Conservation (phyloP, 2,888 invertebrate species). For the Melinaea menophilus region DNA sequence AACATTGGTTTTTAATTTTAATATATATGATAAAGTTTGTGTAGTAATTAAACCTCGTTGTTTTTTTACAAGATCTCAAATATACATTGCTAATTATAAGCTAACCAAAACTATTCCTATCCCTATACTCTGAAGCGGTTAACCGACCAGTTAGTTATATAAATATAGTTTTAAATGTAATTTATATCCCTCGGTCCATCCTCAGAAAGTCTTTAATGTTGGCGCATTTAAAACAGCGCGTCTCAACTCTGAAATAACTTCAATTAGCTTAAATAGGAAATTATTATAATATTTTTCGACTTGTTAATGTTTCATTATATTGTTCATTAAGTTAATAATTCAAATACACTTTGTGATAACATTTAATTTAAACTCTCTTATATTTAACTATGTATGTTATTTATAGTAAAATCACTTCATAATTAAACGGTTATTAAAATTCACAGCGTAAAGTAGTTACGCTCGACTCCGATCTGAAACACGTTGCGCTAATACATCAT, state of each 20-base stretch:
- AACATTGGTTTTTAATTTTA: too few species aligned
- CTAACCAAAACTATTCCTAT: not conserved
- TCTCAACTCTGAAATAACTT: not conserved
- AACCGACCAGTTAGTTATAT: not conserved
- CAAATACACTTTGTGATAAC: not conserved
- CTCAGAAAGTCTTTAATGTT: not conserved
- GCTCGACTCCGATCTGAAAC: slow-evolving; percentile 29
- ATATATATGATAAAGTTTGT: not conserved
- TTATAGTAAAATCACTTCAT: slow-evolving; percentile 16
- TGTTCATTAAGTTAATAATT: not conserved
- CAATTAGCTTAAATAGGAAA: not conserved
- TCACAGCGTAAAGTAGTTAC: slow-evolving; percentile 15
- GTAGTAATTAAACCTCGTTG: not conserved
- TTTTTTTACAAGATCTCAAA: too few species aligned
- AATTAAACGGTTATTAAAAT: slow-evolving; percentile 16
- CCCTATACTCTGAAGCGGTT: not conserved
- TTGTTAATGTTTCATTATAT: not conserved
- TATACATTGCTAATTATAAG: too few species aligned
- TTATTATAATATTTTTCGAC: not conserved
- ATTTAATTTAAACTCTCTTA: not conserved
- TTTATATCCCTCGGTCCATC: too few species aligned
- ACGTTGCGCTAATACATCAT: slow-evolving; percentile 53
- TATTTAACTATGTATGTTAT: not conserved
- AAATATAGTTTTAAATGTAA: too few species aligned
- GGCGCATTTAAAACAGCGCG: not conserved